Evolutionary conservation across 2,113 vertebrate genomes (phyloP).

Genomic region (Chitala chitala): DNA sequence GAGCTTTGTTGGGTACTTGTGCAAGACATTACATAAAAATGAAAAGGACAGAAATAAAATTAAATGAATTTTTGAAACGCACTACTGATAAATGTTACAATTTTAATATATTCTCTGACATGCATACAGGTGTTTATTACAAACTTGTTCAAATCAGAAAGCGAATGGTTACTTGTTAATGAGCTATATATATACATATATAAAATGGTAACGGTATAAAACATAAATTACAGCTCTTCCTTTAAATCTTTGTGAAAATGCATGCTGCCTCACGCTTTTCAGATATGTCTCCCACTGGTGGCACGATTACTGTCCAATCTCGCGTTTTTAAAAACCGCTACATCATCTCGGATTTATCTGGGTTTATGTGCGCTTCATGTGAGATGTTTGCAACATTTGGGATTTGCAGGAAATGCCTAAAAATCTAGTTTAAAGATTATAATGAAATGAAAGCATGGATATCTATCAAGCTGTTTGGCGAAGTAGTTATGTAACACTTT

Average conservation of each 20-base stretch:
- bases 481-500: background rate
- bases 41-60: constrained; percentile 28
- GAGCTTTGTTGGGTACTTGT: no score
- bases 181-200: no score
- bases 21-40: no score
- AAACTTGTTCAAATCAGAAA: background rate
- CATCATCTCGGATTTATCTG: background rate
- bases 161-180: background rate
- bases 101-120: background rate
- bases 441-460: background rate
- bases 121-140: background rate
- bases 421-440: background rate
- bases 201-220: no score
- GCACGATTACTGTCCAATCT: background rate
- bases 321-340: background rate
- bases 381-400: background rate
- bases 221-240: background rate
- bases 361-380: background rate
- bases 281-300: background rate
- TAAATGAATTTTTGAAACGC: constrained; percentile 20
- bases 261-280: background rate
- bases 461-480: background rate
- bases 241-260: background rate
- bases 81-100: background rate
- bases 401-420: background rate